Conservation (phyloP, 2,113 vertebrate genomes). For the Leptobrachium ailaonicum region DNA sequence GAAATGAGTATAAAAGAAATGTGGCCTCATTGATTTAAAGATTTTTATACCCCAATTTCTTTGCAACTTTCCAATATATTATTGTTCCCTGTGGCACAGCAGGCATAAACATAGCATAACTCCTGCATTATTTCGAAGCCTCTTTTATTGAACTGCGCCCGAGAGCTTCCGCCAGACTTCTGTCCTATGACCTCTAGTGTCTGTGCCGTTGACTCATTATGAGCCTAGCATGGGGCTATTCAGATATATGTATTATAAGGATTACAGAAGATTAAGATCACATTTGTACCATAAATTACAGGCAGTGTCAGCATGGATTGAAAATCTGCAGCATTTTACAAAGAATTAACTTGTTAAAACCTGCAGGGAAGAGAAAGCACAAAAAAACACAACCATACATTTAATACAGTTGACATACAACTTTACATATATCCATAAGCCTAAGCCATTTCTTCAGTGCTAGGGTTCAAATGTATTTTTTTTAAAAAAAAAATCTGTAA, state of each 20-base stretch:
- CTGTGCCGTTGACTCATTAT: constrained; percentile 9
- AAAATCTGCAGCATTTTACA: background rate
- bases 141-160: background rate
- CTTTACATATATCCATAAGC: no score
- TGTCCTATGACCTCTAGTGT: background rate
- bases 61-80: background rate
- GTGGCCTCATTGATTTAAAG: constrained; percentile 12
- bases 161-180: background rate
- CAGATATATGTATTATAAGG: constrained; percentile 12
- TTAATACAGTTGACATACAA: no score
- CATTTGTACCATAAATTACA: background rate
- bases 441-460: no score
- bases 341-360: background rate
- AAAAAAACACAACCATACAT: no score
- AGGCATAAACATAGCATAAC: constrained; percentile 6
- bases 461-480: no score
- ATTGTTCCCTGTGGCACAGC: constrained; percentile 10
- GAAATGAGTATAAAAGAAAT: constrained; percentile 8
- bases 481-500: background rate
- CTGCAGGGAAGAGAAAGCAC: background rate
- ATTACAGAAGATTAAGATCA: constrained; percentile 21
- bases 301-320: background rate
- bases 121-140: constrained; percentile 9
- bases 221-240: background rate
- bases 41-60: background rate